Evolutionary conservation across 2,113 vertebrate species (phyloP).

Genomic region (Megaptera novaeangliae): DNA sequence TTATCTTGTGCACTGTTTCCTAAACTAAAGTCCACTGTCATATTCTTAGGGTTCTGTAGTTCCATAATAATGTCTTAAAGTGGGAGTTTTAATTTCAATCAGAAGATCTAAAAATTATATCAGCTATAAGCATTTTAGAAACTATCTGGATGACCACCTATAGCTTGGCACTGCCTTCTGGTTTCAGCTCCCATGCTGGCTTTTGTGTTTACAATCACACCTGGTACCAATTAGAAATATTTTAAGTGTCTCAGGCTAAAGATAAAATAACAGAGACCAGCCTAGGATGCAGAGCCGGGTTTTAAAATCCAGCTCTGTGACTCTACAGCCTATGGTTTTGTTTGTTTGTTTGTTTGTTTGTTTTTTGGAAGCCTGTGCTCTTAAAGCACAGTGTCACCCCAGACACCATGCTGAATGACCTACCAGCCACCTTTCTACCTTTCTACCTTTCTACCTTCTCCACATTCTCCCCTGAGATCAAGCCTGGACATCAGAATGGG

Average conservation of each 20-base stretch:
- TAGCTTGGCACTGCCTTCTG: not conserved
- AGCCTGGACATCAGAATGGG: not conserved
- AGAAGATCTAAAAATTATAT: not conserved
- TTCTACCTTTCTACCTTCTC: not conserved
- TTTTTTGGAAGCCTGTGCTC: not conserved
- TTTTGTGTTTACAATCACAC: not conserved
- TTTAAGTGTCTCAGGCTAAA: slow-evolving; percentile 37
- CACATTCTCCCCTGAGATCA: not conserved
- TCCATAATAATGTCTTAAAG: not conserved
- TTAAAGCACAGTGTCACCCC: not conserved
- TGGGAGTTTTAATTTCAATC: not conserved
- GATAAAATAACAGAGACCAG: slow-evolving; percentile 25
- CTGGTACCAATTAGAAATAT: slow-evolving; percentile 50
- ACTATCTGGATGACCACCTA: not conserved
- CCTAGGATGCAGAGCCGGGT: not conserved
- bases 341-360: not conserved
- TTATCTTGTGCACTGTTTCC: not conserved
- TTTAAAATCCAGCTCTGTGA: slow-evolving; percentile 38
- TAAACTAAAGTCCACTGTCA: not conserved
- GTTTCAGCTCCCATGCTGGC: not conserved
- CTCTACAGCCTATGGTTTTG: not conserved
- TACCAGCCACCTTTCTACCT: not conserved
- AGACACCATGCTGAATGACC: not conserved
- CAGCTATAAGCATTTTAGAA: not conserved
- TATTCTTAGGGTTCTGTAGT: not conserved